Conservation (phyloP, 2,797 vertebrate genomes). For the Melanotaenia nigrans region DNA sequence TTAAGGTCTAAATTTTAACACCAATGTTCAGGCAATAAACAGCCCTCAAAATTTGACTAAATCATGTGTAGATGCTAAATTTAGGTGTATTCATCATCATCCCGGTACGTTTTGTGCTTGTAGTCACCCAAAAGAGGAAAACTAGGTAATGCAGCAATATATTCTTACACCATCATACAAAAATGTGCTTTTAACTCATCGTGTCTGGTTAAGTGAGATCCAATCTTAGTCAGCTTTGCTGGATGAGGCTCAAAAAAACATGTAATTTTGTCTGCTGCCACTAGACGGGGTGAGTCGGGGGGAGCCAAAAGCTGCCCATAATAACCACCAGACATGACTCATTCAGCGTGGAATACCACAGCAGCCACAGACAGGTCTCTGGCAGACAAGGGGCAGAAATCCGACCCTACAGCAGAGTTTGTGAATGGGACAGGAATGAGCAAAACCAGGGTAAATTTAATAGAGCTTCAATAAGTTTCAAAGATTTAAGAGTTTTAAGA, state of each 20-base stretch:
- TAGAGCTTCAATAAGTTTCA: conserved; percentile 63
- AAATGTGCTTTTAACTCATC: conserved; percentile 51
- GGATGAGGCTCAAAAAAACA: conserved; percentile 60
- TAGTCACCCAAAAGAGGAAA: conserved; percentile 7
- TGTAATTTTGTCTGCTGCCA: conserved; percentile 74
- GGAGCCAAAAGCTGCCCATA: conserved; percentile 69
- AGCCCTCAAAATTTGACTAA: neutral
- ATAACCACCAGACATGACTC: conserved; percentile 84
- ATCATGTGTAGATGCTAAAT: neutral
- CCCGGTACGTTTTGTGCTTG: neutral
- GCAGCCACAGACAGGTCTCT: conserved; percentile 83
- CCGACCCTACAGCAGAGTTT: conserved; percentile 74
- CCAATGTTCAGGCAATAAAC: neutral
- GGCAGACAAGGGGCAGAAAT: conserved; percentile 79
- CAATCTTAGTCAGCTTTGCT: conserved; percentile 50
- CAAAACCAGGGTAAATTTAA: conserved; percentile 74
- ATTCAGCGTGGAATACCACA: conserved; percentile 83
- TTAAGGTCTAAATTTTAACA: neutral
- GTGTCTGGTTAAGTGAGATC: conserved; percentile 50
- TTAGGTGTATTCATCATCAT: neutral
- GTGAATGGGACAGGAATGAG: conserved; percentile 80
- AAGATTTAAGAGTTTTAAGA: conserved; percentile 70
- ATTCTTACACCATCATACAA: conserved; percentile 45
- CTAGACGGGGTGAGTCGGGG: conserved; percentile 74
- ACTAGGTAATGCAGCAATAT: conserved; percentile 9